Evolutionary conservation across 2,888 invertebrate genomes (phyloP), one percentile per base, ranked within the genome.

Genomic region (Stenichneumon culpator): DNA sequence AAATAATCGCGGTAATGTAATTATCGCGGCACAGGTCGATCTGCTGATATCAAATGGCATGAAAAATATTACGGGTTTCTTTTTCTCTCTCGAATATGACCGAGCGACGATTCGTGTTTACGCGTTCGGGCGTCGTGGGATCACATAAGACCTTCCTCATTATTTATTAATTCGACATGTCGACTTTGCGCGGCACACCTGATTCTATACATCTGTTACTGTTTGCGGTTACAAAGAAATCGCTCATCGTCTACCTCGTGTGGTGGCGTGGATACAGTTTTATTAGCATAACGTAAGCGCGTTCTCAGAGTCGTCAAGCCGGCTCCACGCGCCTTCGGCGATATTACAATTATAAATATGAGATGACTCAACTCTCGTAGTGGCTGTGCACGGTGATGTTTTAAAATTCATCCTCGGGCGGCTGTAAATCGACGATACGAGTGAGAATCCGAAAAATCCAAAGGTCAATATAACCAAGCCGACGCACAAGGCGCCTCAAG

Each of bases 241-340:
- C 44, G 5, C 3, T 44, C 44, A 44, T 44, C 11, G 44, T 14
- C 0, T 16, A 16, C 16, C 11, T 44, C 16, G 44, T 44, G 14
- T 44, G 16, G 44, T 4, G 44, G 44, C 3, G 4, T 44, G 16
- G 3, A 14, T 44, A 16, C 44, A 44, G 9, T 50, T 74, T 72
- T 57, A 73, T 84, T 84, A 82, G 65, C 81, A 84, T 82, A 84
- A 74, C 70, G 65, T 74, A 65, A 81, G 32, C 67, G 57, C 19
- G 74, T 50, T 74, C 81, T 81, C 70, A 54, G 22, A 22, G 74
- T 50, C 36, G 52, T 80, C 75, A 68, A 74, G 54, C 47, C 36
- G 68, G 67, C 67, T 57, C 67, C 5, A 32, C 47, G n/a, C 44
- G n/a, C 32, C 19, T 74, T 75, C 19, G 36, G 57, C 22, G 25